Evolutionary conservation across 2,113 vertebrate species (phyloP).

Genomic region (Pomatorhinus ruficollis): DNA sequence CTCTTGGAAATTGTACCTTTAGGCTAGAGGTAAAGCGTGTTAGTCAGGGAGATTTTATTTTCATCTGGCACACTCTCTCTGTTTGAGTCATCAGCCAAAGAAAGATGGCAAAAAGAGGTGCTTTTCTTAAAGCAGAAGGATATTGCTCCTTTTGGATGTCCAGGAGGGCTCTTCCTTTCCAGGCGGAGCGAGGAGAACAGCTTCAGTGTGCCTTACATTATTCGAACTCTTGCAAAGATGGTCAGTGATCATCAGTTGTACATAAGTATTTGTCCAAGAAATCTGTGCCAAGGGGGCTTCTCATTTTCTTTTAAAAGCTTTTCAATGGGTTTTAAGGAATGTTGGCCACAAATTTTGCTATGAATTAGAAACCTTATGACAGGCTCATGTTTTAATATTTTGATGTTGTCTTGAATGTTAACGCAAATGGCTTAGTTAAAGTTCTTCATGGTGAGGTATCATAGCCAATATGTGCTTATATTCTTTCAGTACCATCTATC

Average conservation of each 20-base stretch:
- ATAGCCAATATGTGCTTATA: neutral
- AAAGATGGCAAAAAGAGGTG: neutral
- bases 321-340: neutral
- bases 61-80: neutral
- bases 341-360: fast-evolving
- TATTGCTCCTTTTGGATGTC: neutral
- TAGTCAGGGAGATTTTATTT: constrained; percentile 52
- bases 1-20: constrained; percentile 42
- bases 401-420: neutral
- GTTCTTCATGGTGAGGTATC: neutral
- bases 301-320: neutral
- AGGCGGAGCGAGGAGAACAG: neutral
- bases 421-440: neutral
- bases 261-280: neutral
- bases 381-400: neutral
- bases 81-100: constrained; percentile 13
- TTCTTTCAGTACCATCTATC: neutral
- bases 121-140: neutral
- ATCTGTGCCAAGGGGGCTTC: neutral
- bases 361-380: neutral
- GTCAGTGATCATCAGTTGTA: neutral
- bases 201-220: fast-evolving
- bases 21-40: constrained; percentile 30
- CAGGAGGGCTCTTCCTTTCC: neutral
- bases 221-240: neutral